These are phyloP conservation scores for Rhinoptilus africanus DNA, from an alignment of 2,113 vertebrate species.

Conservation along the genomic window DNA sequence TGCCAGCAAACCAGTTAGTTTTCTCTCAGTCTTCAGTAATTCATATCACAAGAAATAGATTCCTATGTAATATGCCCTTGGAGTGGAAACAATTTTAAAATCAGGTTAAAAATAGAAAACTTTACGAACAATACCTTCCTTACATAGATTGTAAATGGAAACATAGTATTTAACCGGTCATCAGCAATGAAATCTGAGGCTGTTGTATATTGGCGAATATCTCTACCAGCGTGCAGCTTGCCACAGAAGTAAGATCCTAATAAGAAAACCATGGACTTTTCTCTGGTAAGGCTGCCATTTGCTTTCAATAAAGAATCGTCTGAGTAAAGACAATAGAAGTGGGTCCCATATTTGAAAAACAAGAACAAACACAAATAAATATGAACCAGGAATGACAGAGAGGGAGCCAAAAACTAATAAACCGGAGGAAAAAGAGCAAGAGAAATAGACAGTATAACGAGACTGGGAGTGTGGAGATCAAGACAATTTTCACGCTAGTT, in stretches of 20 bases:
- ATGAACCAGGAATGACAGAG: background rate
- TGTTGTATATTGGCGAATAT: background rate
- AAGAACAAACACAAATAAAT: conserved; percentile 19
- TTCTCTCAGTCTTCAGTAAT: background rate
- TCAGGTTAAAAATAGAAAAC: background rate
- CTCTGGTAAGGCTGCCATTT: background rate
- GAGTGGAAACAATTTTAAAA: background rate
- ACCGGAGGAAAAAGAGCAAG: background rate
- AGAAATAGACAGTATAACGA: background rate
- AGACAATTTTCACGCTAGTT: conserved; percentile 29
- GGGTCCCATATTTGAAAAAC: conserved; percentile 18
- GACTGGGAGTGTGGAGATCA: background rate
- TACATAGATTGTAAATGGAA: background rate
- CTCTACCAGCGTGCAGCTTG: background rate
- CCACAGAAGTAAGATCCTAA: background rate
- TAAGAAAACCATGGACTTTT: background rate
- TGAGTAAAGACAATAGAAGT: conserved; percentile 17
- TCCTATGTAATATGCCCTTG: background rate
- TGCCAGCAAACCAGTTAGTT: background rate
- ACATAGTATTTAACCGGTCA: background rate
- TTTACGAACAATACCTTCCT: background rate
- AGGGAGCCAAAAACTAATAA: conserved; percentile 28
- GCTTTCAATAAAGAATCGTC: conserved; percentile 41
- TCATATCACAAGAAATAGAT: background rate
- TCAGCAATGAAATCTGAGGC: background rate